A percentile compares a stretch with the other conserved stretches of the same genome.
phyloP scores from a whole-genome alignment of 2,888 invertebrate species.

The Sesia apiformis region DNA sequence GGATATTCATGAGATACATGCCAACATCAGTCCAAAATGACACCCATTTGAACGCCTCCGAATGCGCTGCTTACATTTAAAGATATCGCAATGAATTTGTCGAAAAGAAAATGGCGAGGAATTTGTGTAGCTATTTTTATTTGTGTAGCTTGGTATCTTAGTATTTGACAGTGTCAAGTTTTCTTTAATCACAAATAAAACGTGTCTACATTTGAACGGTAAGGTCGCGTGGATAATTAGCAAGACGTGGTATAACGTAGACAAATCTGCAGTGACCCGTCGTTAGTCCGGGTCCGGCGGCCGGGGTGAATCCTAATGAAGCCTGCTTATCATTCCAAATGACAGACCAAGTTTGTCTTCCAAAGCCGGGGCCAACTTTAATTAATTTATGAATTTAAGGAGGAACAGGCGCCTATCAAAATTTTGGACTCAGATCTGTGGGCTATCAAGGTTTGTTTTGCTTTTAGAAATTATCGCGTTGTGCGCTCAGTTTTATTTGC shows the following conservation, averaged over 20 bases:
- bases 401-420: conserved; percentile 36
- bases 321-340: conserved; percentile 62
- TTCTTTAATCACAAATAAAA: background rate
- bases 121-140: no score
- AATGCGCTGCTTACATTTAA: no score
- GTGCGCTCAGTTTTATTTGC: no score
- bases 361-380: conserved; percentile 40
- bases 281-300: conserved; percentile 11
- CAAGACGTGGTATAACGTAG: conserved; percentile 29
- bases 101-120: no score
- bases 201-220: background rate
- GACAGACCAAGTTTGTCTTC: conserved; percentile 37
- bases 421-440: conserved; percentile 19
- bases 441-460: no score
- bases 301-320: conserved; percentile 46
- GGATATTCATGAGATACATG: no score
- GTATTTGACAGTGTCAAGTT: conserved; percentile 1
- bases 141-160: no score
- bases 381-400: conserved; percentile 65
- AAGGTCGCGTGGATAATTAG: background rate
- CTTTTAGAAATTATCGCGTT: no score
- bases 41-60: no score
- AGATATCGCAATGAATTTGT: no score
- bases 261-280: conserved; percentile 54
- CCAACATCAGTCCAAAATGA: no score